Percentiles rank a stretch among this genome's conserved stretches.
Evolutionary conservation across 2,113 vertebrate species (phyloP).

Genomic region (Piaya cayana): DNA sequence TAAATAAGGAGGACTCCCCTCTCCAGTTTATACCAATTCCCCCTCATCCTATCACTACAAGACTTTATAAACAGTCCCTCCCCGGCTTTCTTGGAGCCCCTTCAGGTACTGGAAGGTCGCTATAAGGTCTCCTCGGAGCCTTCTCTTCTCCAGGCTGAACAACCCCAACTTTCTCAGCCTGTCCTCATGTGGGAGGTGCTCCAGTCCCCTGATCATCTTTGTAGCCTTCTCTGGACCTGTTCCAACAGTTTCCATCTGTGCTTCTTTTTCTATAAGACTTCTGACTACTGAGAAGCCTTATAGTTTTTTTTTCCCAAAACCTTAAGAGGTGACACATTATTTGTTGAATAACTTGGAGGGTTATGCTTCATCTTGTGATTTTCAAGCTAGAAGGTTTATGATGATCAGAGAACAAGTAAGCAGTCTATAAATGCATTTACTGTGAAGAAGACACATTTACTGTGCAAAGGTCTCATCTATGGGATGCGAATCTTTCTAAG

Average conservation of each 20-base stretch:
- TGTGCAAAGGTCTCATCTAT: background rate
- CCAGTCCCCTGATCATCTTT: no score
- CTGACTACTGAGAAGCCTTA: background rate
- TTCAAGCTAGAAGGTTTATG: background rate
- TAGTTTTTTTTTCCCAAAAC: background rate
- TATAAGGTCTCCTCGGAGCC: no score
- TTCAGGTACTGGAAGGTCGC: no score
- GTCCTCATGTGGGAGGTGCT: no score
- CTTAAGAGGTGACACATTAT: rapidly evolving
- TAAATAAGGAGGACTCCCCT: no score
- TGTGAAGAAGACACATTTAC: background rate
- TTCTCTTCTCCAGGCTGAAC: no score
- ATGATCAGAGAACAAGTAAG: background rate
- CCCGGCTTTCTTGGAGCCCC: no score
- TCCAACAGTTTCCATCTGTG: background rate
- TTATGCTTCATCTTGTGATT: background rate
- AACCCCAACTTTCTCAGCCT: no score
- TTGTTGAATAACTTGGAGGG: background rate
- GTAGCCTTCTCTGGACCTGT: no score
- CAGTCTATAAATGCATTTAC: background rate
- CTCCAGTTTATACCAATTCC: no score
- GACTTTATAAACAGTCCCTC: no score
- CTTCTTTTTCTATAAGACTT: background rate
- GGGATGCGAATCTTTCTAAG: background rate
- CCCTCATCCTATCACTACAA: no score